Conservation (phyloP, 2,797 vertebrate species). For the Bovichtus diacanthus region DNA sequence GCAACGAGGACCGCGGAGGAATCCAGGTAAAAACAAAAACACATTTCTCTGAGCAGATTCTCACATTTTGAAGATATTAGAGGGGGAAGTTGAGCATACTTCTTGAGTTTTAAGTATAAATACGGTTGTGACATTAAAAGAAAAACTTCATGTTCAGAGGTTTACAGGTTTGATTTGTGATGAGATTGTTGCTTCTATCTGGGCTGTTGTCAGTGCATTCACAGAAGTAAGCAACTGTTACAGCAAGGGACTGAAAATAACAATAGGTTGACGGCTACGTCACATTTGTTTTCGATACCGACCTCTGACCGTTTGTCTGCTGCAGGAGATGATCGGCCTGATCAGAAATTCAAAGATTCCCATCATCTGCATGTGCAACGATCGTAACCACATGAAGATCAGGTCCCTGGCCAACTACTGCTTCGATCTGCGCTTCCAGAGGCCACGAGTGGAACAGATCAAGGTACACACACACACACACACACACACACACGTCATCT, state of each 20-base stretch:
- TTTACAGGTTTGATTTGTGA: background rate
- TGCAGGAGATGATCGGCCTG: conserved; percentile 93
- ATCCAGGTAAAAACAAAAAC: conserved; percentile 88
- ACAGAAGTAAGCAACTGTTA: no score
- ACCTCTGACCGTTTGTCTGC: conserved; percentile 15
- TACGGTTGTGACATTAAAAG: background rate
- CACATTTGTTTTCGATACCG: background rate
- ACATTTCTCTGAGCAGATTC: background rate
- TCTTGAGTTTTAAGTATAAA: background rate
- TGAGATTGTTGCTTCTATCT: background rate
- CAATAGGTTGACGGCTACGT: background rate
- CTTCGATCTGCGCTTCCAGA: conserved; percentile 96
- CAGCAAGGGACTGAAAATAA: no score
- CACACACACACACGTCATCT: background rate
- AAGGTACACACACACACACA: conserved; percentile 85
- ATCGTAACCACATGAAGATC: conserved; percentile 97
- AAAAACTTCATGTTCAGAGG: background rate
- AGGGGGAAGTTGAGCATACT: background rate
- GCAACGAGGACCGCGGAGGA: conserved; percentile 96
- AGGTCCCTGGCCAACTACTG: conserved; percentile 96
- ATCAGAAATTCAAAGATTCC: conserved; percentile 95
- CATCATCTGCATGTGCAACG: conserved; percentile 99
- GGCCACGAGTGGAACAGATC: conserved; percentile 95
- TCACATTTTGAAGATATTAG: background rate
- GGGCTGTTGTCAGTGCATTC: background rate